Conservation (phyloP, 2,113 vertebrate genomes). For the Merops nubicus region DNA sequence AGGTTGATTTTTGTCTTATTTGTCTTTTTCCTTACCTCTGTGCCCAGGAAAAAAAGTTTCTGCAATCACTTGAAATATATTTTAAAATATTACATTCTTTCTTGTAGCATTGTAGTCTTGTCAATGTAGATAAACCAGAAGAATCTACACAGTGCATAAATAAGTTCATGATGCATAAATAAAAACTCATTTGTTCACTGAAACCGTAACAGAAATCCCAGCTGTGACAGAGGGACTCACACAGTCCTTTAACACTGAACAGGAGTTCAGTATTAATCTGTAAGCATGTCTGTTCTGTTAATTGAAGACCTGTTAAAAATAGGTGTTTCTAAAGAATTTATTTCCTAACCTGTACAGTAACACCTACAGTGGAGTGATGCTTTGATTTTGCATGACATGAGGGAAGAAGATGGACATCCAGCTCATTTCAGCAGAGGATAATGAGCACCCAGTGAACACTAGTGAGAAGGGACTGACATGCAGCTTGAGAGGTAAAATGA, state of each 20-base stretch:
- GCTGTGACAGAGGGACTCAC: neutral
- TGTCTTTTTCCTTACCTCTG: accelerated
- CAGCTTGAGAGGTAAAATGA: neutral
- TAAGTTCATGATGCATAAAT: neutral
- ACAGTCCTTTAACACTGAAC: too few species aligned
- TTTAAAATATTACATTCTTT: neutral
- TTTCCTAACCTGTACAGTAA: neutral
- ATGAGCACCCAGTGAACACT: neutral
- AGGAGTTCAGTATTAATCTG: neutral
- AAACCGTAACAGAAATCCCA: neutral
- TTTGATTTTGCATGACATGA: neutral
- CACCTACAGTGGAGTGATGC: neutral
- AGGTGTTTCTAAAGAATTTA: neutral
- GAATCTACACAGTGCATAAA: accelerated
- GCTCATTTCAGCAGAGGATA: neutral
- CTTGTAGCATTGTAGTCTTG: neutral
- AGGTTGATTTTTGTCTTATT: neutral
- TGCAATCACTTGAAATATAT: neutral
- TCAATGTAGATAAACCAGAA: neutral
- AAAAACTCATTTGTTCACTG: neutral
- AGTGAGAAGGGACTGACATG: neutral
- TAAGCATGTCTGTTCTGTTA: neutral
- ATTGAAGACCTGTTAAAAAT: neutral
- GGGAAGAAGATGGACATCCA: accelerated
- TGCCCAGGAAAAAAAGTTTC: neutral